Conservation (phyloP, 2,113 vertebrate species). For the Syngnathus floridae region DNA sequence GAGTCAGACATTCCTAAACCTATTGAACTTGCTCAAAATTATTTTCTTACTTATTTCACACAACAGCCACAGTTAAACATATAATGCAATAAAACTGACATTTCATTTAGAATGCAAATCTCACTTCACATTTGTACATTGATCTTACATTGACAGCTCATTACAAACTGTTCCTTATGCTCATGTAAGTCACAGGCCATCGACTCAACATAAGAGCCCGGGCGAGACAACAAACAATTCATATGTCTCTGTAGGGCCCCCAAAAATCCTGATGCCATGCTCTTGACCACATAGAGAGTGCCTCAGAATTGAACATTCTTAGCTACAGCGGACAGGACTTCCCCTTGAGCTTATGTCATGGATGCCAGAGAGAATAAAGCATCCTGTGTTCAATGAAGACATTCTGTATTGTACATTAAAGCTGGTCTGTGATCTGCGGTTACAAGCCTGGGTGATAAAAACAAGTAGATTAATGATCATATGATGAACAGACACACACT, state of each 20-base stretch:
- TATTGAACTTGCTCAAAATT: not conserved
- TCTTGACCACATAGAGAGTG: not conserved
- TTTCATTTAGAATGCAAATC: not conserved
- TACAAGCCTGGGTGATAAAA: not conserved
- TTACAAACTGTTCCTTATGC: not conserved
- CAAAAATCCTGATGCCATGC: not conserved
- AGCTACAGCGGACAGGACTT: not conserved
- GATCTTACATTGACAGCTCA: not conserved
- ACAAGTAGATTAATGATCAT: not conserved
- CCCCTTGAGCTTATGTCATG: not conserved
- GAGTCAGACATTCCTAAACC: not conserved
- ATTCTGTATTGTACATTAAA: not conserved
- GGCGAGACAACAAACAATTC: not conserved
- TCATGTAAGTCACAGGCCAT: not conserved
- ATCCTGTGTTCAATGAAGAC: not conserved
- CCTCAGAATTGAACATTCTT: not conserved
- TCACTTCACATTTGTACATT: not conserved
- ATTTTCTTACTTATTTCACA: not conserved
- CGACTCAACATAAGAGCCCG: not conserved
- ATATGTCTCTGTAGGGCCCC: not conserved
- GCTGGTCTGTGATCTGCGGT: not conserved
- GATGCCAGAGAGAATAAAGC: slow-evolving; percentile 4
- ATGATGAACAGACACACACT: not conserved
- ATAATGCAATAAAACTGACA: not conserved
- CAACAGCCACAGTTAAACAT: not conserved